Evolutionary conservation across 2,888 invertebrate species (phyloP).

Genomic region (Drosophila histrio): DNA sequence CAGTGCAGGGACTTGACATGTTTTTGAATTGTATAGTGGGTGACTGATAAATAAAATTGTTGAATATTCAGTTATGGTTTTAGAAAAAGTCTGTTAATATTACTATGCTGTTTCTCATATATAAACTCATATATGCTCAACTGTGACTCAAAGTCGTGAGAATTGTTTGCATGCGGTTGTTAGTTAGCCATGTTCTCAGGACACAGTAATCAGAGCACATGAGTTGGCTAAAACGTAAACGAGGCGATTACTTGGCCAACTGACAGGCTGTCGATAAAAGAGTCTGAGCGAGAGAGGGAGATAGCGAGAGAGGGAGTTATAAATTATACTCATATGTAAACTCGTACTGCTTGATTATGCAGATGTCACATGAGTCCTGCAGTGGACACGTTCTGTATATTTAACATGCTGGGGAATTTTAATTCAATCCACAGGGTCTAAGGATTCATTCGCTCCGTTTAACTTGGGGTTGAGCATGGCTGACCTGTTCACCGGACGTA

Average conservation of each 20-base stretch:
- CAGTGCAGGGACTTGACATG: neutral
- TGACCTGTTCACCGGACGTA: conserved; percentile 18
- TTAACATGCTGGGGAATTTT: conserved; percentile 44
- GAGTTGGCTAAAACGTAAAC: conserved; percentile 4
- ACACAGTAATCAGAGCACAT: neutral
- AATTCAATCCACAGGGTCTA: conserved; percentile 40
- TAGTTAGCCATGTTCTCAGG: conserved; percentile 4
- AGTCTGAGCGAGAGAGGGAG: neutral
- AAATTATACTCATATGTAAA: conserved; percentile 9
- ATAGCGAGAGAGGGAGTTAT: neutral
- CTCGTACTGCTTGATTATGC: conserved; percentile 12
- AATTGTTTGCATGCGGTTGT: conserved; percentile 10
- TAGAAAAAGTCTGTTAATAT: too few species aligned
- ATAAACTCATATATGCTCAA: too few species aligned
- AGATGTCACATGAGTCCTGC: conserved; percentile 15
- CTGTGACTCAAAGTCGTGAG: neutral
- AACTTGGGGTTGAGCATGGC: conserved; percentile 27
- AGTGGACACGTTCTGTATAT: conserved; percentile 25
- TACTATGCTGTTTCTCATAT: too few species aligned
- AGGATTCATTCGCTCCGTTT: conserved; percentile 34
- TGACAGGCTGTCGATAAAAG: neutral
- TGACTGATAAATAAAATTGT: neutral
- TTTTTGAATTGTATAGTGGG: neutral
- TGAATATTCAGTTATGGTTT: too few species aligned
- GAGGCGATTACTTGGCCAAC: conserved; percentile 13